A percentile compares a stretch with the other conserved stretches of the same genome.
Conservation (phyloP, 2,888 invertebrate species). For the Drosophila helvetica region DNA sequence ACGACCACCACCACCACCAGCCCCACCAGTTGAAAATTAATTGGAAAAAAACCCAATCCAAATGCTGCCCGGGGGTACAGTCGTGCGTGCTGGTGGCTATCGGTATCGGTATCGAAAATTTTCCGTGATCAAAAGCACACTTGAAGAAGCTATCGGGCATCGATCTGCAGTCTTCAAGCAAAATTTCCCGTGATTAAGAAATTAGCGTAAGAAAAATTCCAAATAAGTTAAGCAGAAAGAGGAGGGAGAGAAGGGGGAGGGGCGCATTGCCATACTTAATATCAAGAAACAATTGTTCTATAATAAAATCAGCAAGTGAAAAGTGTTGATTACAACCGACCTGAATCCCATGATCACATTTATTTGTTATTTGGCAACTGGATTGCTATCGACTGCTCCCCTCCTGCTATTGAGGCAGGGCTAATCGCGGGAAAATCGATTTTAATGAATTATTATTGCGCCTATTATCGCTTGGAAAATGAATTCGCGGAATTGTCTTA, state of each 20-base stretch:
- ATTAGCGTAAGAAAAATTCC: not conserved
- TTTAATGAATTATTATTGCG: constrained; percentile 61
- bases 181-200: not conserved
- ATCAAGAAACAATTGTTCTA: not conserved
- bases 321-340: not conserved
- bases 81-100: too few species aligned
- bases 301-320: not conserved
- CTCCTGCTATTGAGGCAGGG: too few species aligned
- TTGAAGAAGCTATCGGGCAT: too few species aligned
- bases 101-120: too few species aligned
- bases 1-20: not conserved
- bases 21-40: too few species aligned
- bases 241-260: too few species aligned
- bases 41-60: too few species aligned
- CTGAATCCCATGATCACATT: not conserved
- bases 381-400: not conserved
- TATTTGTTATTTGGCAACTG: not conserved
- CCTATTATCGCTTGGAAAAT: constrained; percentile 48
- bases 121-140: too few species aligned
- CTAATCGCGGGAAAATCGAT: constrained; percentile 45
- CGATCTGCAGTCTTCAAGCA: too few species aligned
- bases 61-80: too few species aligned
- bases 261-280: too few species aligned
- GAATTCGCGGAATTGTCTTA: constrained; percentile 18
- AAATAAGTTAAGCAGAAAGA: not conserved